Conservation (phyloP, 2,113 vertebrate species). For the Spheniscus mendiculus region DNA sequence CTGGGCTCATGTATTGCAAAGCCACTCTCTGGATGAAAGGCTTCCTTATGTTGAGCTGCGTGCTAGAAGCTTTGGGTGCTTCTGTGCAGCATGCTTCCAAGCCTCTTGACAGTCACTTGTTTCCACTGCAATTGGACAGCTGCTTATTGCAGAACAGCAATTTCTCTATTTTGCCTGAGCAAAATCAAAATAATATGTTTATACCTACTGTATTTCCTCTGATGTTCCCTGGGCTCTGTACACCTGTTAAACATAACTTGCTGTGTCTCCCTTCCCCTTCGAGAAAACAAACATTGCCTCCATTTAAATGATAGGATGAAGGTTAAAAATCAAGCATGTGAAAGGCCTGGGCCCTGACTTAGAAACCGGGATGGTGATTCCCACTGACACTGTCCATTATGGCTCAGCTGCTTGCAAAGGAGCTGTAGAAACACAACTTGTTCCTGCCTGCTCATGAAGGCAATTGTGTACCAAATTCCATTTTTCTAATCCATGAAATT, state of each 20-base stretch:
- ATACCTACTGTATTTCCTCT: not conserved
- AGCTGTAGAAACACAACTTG: not conserved
- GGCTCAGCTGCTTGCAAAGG: not conserved
- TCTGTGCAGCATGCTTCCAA: not conserved
- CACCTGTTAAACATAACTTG: not conserved
- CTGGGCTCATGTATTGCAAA: not conserved
- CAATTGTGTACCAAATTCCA: not conserved
- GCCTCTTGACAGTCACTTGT: not conserved
- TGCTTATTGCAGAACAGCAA: accelerated
- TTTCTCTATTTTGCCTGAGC: not conserved
- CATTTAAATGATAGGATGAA: not conserved
- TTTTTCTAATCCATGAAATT: not conserved
- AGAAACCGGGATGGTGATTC: not conserved
- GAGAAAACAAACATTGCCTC: not conserved
- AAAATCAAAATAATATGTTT: not conserved
- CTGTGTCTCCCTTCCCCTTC: too few relatives aligned
- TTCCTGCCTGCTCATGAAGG: not conserved
- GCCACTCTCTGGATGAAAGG: not conserved
- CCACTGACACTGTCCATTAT: not conserved
- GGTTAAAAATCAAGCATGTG: not conserved
- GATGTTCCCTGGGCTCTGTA: not conserved
- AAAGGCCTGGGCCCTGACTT: not conserved
- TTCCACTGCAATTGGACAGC: not conserved
- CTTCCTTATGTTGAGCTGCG: not conserved
- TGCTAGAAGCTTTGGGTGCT: not conserved